Conservation (phyloP, 2,113 vertebrate genomes). For the Arothron firmamentum region DNA sequence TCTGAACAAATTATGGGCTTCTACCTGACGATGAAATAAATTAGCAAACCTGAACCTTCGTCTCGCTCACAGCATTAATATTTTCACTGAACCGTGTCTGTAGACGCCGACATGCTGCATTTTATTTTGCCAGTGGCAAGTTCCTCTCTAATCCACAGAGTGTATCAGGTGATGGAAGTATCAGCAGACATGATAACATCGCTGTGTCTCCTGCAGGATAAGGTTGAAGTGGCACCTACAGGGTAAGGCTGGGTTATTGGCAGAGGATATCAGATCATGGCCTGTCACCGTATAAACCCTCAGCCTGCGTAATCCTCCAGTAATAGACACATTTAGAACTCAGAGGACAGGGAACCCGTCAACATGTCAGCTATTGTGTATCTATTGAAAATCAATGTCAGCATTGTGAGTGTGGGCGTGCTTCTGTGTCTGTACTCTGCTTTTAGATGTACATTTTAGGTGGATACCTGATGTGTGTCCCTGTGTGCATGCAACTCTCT, state of each 20-base stretch:
- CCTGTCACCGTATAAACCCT: slow-evolving; percentile 36
- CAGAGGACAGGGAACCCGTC: slow-evolving; percentile 29
- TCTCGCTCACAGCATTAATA: slow-evolving; percentile 6
- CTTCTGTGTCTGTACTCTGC: not conserved
- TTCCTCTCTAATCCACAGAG: slow-evolving; percentile 44
- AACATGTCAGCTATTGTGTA: slow-evolving; percentile 32
- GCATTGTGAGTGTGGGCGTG: not conserved
- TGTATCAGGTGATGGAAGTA: slow-evolving; percentile 53
- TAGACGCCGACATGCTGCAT: slow-evolving; percentile 4
- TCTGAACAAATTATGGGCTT: slow-evolving; percentile 17
- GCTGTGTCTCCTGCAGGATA: slow-evolving; percentile 37
- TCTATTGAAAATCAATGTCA: slow-evolving; percentile 40
- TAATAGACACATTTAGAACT: slow-evolving; percentile 42
- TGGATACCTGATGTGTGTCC: not conserved
- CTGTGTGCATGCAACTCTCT: slow-evolving; percentile 4
- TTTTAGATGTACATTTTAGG: not conserved
- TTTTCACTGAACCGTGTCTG: slow-evolving; percentile 19
- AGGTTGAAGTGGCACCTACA: slow-evolving; percentile 46
- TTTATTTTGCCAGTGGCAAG: slow-evolving; percentile 21
- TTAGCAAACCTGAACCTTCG: not conserved
- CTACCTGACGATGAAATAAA: slow-evolving; percentile 18
- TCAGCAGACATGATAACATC: slow-evolving; percentile 50
- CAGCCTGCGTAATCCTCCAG: slow-evolving; percentile 35
- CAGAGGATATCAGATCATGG: slow-evolving; percentile 48
- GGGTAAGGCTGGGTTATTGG: slow-evolving; percentile 51